Base-by-base conservation (phyloP, 2,113 vertebrate species). In the Pluvianellus socialis region DNA sequence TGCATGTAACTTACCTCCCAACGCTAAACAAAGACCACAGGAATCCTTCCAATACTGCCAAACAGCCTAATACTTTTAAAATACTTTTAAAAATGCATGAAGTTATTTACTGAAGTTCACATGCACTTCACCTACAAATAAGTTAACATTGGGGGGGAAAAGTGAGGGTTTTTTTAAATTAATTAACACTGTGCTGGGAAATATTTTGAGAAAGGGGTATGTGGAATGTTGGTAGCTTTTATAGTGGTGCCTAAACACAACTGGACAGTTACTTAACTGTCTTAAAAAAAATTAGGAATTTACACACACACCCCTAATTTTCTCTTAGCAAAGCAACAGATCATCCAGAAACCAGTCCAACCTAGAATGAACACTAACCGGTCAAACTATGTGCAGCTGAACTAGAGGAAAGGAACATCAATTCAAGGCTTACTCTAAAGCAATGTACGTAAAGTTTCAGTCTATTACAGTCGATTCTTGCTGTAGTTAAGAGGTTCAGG, bases 1-100 rank as follows among this genome's bases (percentile, higher is more conserved):
- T 90, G 97, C 98, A 96, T 96, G 95, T 96, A 97, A 96, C 96
- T 94, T 92, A 93, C 83, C 88, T 94, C 97, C 96, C 97, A 92
- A 30, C 86, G 63, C 92, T 92, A 96, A 97, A 98, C 93, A 95
- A 89, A 96, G 96, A 97, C 90, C 96, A 98, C 96, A 95, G 94
- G 97, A 94, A 92, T 49, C 62, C 84, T 62, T 81, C 90, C 84
- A 77, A 32, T n/a, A 67, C 74, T 94, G 94, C 94, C 92, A 94
- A 56, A 50, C 73, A 92, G 58, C n/a, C 95, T 71, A 53, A 93
- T 59, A 56, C 32, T 88, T 95, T 89, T 65, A 55, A 96, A 94
- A 93, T 61, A 79, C 93, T 94, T 94, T 79, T 10, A 94, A 92
- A 94, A 97, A 95, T 28, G 47, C 88, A 94, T 84, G 65, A 93